Evolutionary conservation across 2,797 vertebrate genomes (phyloP).

Genomic region (Pantherophis alleghaniensis): DNA sequence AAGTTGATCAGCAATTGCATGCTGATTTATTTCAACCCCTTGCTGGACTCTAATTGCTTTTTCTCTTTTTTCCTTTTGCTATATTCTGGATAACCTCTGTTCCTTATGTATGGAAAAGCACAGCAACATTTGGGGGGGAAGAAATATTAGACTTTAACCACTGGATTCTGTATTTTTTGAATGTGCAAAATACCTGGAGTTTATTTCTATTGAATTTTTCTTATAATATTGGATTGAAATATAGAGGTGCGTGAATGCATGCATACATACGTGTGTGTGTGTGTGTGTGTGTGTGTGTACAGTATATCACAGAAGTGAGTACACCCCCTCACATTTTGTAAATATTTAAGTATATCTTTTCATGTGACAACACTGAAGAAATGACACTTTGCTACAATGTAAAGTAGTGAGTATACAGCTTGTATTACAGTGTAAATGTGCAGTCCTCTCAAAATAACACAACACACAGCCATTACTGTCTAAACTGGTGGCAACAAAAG

Average conservation of each 20-base stretch:
- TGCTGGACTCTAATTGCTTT: neutral
- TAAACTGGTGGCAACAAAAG: no score
- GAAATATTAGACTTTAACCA: neutral
- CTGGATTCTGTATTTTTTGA: neutral
- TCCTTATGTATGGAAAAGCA: neutral
- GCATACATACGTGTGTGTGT: no score
- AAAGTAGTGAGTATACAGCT: no score
- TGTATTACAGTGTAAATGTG: no score
- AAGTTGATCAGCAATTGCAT: neutral
- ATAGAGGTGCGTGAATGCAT: neutral
- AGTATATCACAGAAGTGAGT: no score
- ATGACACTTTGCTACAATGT: no score
- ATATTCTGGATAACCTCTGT: neutral
- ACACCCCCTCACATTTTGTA: no score
- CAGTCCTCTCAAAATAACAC: no score
- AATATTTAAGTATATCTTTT: no score
- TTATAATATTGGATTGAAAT: neutral
- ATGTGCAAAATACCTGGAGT: neutral
- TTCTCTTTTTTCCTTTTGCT: neutral
- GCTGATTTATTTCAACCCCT: neutral
- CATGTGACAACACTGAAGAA: no score
- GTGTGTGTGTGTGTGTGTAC: no score
- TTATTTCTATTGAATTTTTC: neutral
- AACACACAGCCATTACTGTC: no score
- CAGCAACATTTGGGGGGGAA: neutral